phyloP scores from a whole-genome alignment of 2,113 vertebrate genomes.

The Aleadryas rufinucha region DNA sequence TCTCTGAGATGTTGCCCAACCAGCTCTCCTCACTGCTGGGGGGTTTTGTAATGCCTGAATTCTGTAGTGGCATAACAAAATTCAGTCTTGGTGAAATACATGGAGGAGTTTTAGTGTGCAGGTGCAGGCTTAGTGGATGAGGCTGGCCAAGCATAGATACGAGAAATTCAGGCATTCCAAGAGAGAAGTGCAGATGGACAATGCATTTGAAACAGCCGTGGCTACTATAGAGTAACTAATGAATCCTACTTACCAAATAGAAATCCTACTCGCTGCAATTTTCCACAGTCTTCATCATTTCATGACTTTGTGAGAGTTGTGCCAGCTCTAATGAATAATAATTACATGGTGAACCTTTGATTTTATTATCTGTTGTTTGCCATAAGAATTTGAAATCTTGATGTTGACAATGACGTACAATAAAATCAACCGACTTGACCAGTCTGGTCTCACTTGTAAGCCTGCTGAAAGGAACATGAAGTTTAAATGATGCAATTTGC shows the following conservation, averaged over 20 bases:
- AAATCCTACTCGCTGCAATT: not conserved
- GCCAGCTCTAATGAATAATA: not conserved
- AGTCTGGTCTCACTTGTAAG: not conserved
- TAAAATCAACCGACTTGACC: not conserved
- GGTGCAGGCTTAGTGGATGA: not conserved
- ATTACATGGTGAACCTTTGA: not conserved
- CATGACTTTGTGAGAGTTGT: not conserved
- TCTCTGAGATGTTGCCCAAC: not conserved
- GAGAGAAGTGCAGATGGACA: not conserved
- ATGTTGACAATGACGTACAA: not conserved
- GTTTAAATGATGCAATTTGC: slow-evolving; percentile 16
- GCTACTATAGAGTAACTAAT: not conserved
- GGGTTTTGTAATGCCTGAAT: not conserved
- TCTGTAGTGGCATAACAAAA: not conserved
- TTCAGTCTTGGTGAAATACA: not conserved
- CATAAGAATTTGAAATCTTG: not conserved
- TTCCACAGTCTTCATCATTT: not conserved
- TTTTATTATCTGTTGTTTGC: slow-evolving; percentile 22
- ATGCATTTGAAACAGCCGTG: not conserved
- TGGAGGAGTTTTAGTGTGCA: not conserved
- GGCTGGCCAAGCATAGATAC: not conserved
- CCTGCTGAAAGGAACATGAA: slow-evolving; percentile 5
- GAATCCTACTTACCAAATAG: not conserved
- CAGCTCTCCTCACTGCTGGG: not conserved
- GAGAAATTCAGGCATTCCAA: not conserved